Evolutionary conservation across 2,113 vertebrate genomes (phyloP).

Genomic region (Xenopus tropicalis): UCB_Xtro_10.0 CM004445.2:109282001-109282500

Average conservation of each 20-base stretch:
- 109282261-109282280: not conserved
- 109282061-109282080: no score
- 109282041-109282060: no score
- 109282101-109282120: no score
- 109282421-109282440: not conserved
- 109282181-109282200: no score
- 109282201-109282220: no score
- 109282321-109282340: not conserved
- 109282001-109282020: no score
- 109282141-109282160: no score
- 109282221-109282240: not conserved
- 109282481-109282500: slow-evolving; percentile 54
- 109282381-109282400: not conserved
- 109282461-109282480: not conserved
- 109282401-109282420: not conserved
- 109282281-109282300: not conserved
- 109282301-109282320: not conserved
- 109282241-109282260: not conserved
- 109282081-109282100: no score
- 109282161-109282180: no score
- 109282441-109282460: not conserved
- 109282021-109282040: no score
- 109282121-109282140: no score
- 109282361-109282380: not conserved
- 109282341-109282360: not conserved